Evolutionary conservation across 92 coral and sea anemone genomes (phyloP).

Genomic region (Ricordea florida): DNA sequence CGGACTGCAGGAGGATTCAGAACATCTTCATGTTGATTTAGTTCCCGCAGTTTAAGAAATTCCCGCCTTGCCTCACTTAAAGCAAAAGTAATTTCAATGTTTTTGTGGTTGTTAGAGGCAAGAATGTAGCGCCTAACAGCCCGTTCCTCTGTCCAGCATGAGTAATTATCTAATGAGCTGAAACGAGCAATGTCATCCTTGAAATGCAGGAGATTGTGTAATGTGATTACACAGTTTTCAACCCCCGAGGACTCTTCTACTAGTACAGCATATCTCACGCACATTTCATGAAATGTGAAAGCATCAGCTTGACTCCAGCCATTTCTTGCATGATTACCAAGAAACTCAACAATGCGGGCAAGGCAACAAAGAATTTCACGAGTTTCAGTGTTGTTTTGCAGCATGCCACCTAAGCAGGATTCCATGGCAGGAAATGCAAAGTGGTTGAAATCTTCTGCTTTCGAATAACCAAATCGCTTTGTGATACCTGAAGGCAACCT

Average conservation of each 20-base stretch:
- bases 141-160: constrained; percentile 63
- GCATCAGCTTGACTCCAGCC: constrained; percentile 56
- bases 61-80: constrained; percentile 63
- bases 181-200: constrained; percentile 54
- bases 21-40: constrained; percentile 12
- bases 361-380: constrained; percentile 40
- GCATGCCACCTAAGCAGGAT: constrained; percentile 34
- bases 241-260: constrained; percentile 51
- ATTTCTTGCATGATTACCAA: constrained; percentile 55
- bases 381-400: constrained; percentile 18
- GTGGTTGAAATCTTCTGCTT: constrained; percentile 58
- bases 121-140: constrained; percentile 55
- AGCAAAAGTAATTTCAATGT: constrained; percentile 68
- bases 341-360: constrained; percentile 56
- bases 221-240: constrained; percentile 46
- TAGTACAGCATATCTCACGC: constrained; percentile 45
- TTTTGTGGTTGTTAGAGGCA: constrained; percentile 63
- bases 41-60: constrained; percentile 35
- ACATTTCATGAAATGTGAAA: constrained; percentile 51
- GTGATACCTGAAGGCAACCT: constrained; percentile 37
- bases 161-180: constrained; percentile 57
- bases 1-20: no score
- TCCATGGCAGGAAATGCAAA: constrained; percentile 69
- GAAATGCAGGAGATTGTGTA: constrained; percentile 61
- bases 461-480: constrained; percentile 44